Base-by-base conservation (phyloP, 2,797 vertebrate species). In the Anas flavirostris region DNA sequence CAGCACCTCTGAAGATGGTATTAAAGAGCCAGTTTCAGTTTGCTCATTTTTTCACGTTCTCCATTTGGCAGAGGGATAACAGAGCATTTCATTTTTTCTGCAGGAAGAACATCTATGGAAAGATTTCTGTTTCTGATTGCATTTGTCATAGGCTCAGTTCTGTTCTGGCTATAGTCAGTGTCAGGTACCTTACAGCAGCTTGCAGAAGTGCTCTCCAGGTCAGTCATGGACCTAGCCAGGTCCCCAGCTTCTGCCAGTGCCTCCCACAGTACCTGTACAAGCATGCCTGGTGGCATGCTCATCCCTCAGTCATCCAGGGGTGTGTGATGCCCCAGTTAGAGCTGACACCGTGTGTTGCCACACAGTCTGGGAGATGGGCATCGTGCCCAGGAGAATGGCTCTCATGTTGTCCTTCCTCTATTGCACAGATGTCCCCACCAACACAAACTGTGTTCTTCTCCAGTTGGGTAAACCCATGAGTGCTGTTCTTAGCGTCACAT, bases 321-420 rank as follows among this genome's bases (percentile, higher is more conserved):
- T 53, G 52, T 19, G 10, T 39, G 41, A 28, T 41, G 79, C 52
- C 75, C 16, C 35, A 5, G 21, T 14, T 55, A 19, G 39, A 63
- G 78, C 37, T 35, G 35, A 52, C 43, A 37, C 58, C 2, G 0
- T 7, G 13, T 2, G 11, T 33, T 44, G 59, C 64, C 33, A 18
- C 2, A 0, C 37, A 29, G 29, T 4, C 43, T 37, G 29, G 48
- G 29, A 68, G 60, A 22, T 16, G 37, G 48, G 43, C 0, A 3
- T n/a, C 29, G 13, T 58, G 37, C 66, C 18, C 11, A 5, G 60
- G 62, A 74, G 55, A 69, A n/a, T 0, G 1, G 16, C 29, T 74
- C 6, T 58, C 18, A 1, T 6, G 9, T 58, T 46, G 67, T 74
- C 50, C 33, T 64, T 64, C 50, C 31, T 55, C 10, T 22, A 4